A percentile compares a stretch with the other conserved stretches of the same genome.
These are phyloP conservation scores for Stenolophus ochropezus DNA, from an alignment of 2,888 invertebrate genomes.

Conservation along the genomic window DNA sequence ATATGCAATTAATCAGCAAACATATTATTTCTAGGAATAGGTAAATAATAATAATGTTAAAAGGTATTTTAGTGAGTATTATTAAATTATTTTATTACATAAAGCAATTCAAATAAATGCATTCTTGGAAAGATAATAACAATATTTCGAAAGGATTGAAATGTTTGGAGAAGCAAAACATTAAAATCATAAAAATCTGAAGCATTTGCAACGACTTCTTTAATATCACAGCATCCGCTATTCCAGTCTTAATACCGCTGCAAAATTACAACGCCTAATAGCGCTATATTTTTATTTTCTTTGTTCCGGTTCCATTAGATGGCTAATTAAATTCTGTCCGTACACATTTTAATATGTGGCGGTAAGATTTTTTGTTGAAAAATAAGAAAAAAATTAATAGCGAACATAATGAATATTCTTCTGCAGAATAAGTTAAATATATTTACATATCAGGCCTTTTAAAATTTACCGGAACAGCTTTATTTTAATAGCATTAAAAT, in stretches of 20 bases:
- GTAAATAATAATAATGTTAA: too few species aligned
- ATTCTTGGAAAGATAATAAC: background rate
- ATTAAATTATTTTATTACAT: too few species aligned
- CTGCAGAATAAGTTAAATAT: background rate
- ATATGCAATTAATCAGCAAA: too few species aligned
- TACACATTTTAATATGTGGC: conserved; percentile 12
- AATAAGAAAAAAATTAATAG: background rate
- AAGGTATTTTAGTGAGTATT: too few species aligned
- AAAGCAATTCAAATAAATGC: too few species aligned
- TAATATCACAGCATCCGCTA: conserved; percentile 11
- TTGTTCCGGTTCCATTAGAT: conserved; percentile 26
- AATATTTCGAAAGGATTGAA: conserved; percentile 7
- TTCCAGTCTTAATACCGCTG: conserved; percentile 19
- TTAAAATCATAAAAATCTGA: conserved; percentile 32
- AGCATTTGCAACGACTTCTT: conserved; percentile 17
- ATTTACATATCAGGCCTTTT: background rate
- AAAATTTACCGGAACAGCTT: too few species aligned
- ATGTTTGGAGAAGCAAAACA: background rate
- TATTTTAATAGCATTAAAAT: too few species aligned
- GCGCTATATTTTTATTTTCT: conserved; percentile 29
- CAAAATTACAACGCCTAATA: conserved; percentile 20
- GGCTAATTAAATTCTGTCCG: conserved; percentile 30
- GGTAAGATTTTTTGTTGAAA: background rate
- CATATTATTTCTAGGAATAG: too few species aligned
- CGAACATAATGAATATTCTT: background rate